Base-by-base conservation (phyloP, 2,888 invertebrate genomes). In the Epinotia bilunana region DNA sequence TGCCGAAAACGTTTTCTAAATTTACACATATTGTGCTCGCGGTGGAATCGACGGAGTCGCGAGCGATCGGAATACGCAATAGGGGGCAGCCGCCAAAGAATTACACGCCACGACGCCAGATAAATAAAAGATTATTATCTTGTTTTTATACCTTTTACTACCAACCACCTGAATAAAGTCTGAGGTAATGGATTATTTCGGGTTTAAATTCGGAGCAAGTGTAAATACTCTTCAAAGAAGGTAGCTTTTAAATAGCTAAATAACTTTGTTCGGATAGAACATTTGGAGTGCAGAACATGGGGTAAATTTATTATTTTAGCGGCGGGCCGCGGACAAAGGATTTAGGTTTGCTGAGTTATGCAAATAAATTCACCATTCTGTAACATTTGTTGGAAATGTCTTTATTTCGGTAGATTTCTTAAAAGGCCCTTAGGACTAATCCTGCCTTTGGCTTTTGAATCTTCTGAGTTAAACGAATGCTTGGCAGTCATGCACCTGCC, bases 361-460 rank as follows among this genome's bases (percentile, higher is more conserved):
- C 92, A 93, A 93, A 93, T 93, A 92, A 92, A 93, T 93, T 93
- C 92, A 91, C 91, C 91, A 92, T 91, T 92, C 90, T 91, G 93
- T 92, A 93, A 93, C 93, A 93, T 92, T 93, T 93, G 93, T 92
- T 91, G 88, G 88, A 86, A 92, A 93, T 91, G 92, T 91, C 92
- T 92, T 92, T 92, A 92, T 92, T 92, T 92, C 88, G 86, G 89
- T 88, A 87, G 90, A 90, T 92, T 90, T 91, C 92, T 92, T 90
- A 90, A 90, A 91, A 91, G 88, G 86, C 87, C 86, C 86, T 87
- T 82, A 85, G 88, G 89, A 86, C 88, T 90, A 89, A 91, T 91
- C 89, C 87, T 83, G 85, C 86, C 87, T 88, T 90, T 88, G 86
- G 86, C 85, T 90, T 88, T 87, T 86, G 85, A 88, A 88, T 89